These are phyloP conservation scores for Picus viridis DNA, from an alignment of 2,797 vertebrate species.

Conservation along the genomic window DNA sequence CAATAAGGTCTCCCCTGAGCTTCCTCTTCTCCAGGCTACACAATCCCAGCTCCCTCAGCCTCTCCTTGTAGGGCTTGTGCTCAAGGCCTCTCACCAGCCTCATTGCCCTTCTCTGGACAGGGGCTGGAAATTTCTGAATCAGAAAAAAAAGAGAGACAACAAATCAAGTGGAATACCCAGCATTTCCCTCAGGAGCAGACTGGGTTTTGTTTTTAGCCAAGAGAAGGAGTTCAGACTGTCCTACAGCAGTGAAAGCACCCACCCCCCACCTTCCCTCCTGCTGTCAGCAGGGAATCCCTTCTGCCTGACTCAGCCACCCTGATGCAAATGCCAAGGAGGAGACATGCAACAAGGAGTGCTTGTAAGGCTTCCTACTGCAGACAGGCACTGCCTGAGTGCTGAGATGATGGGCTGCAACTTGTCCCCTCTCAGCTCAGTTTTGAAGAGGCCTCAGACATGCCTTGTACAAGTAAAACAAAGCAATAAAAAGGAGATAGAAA, in stretches of 20 bases:
- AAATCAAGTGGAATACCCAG: rapidly evolving
- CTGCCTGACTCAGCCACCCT: neutral
- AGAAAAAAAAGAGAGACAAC: neutral
- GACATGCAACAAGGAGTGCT: neutral
- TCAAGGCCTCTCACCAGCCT: too few relatives aligned
- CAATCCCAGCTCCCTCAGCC: too few relatives aligned
- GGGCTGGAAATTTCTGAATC: neutral
- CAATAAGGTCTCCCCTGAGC: too few relatives aligned
- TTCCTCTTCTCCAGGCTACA: too few relatives aligned
- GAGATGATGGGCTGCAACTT: neutral
- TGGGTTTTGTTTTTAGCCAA: neutral
- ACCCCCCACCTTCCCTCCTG: too few relatives aligned
- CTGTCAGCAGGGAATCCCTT: neutral
- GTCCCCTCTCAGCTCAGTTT: neutral
- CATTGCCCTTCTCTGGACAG: too few relatives aligned
- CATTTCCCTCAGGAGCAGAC: neutral
- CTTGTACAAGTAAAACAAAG: neutral
- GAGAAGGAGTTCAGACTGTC: neutral
- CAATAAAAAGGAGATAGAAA: neutral
- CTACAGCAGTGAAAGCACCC: neutral
- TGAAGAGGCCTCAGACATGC: neutral
- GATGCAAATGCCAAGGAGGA: neutral
- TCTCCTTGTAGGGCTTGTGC: too few relatives aligned
- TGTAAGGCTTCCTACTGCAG: neutral
- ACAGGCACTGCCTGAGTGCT: neutral